Base-by-base conservation (phyloP, 2,888 invertebrate genomes). In the Microctonus hyperodae region DNA sequence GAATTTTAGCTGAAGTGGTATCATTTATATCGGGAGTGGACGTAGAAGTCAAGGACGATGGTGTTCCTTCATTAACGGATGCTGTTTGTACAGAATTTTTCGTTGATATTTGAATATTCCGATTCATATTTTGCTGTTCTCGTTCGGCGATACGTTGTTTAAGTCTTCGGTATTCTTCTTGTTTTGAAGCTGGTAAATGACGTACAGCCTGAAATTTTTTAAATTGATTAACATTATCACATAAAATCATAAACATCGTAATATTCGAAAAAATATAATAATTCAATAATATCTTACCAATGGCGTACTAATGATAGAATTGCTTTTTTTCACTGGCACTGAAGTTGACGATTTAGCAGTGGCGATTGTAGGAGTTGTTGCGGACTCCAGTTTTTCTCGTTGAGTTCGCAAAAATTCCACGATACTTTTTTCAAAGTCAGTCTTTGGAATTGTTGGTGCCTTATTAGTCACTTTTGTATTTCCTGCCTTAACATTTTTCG, bases 91-190 rank as follows among this genome's bases (percentile, higher is more conserved):
- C 1, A 5, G 7, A 16, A 44, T 7, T 44, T n/a, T 20, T 44
- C 16, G n/a, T 13, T 3, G 44, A 4, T 6, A 16, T 4, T n/a
- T 44, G 44, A 16, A 16, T 7, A 20, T 33, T 16, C 20, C 56
- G 33, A 10, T 56, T 33, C 33, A 75, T 55, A 55, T 77, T 80
- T 28, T 76, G 65, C 57, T 77, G 79, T 69, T 83, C 83, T 1
- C 78, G 79, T 69, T 84, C 81, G 7, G 80, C 57, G 31, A 84
- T 81, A 67, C 83, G 78, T 57, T 81, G 81, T 61, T 84, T 85
- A 23, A 85, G 67, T 23, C 84, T 81, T 22, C 82, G 81, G 69
- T 85, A 85, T 65, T 85, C 85, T 70, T 83, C 83, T 75, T 84
- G 85, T 50, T 81, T 81, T 2, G 84, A 81, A 23, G 77, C 79